Percentiles rank a stretch among this genome's conserved stretches.
phyloP scores from a whole-genome alignment of 2,888 invertebrate genomes.

The Allacma fusca region DNA sequence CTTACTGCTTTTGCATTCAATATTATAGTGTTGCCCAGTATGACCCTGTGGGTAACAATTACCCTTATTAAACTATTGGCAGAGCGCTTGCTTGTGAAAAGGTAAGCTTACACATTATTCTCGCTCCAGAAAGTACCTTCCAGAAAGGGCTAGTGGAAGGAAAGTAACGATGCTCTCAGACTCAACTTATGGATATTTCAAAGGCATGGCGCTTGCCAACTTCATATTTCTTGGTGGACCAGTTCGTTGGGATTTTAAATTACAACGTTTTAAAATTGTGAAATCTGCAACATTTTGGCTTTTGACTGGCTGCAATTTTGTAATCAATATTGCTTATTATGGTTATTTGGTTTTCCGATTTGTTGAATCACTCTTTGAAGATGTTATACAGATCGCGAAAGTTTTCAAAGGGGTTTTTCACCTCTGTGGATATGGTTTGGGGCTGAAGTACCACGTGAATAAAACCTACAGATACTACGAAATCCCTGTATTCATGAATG shows the following conservation, averaged over 20 bases:
- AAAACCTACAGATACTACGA: background rate
- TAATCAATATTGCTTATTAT: background rate
- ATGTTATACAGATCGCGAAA: no score
- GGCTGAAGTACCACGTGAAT: conserved; percentile 6
- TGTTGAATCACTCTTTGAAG: background rate
- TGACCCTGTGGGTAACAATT: no score
- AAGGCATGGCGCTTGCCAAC: conserved; percentile 3
- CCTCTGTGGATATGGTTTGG: conserved; percentile 6
- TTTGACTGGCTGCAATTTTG: background rate
- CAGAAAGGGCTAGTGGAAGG: no score
- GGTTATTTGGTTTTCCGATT: background rate
- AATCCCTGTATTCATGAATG: conserved; percentile 26
- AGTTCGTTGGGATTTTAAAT: conserved; percentile 2
- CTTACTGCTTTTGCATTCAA: no score
- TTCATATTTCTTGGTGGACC: conserved; percentile 7
- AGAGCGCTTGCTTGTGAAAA: no score
- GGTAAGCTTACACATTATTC: no score
- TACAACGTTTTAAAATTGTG: background rate
- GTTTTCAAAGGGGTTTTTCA: conserved; percentile 6
- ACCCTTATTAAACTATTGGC: no score
- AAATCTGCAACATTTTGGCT: background rate
- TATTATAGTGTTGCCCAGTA: no score
- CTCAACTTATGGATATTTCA: no score
- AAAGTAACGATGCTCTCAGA: no score
- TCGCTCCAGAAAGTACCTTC: no score